Conservation (phyloP, 1,140 invertebrate genomes). For the Tachypleus tridentatus region DNA sequence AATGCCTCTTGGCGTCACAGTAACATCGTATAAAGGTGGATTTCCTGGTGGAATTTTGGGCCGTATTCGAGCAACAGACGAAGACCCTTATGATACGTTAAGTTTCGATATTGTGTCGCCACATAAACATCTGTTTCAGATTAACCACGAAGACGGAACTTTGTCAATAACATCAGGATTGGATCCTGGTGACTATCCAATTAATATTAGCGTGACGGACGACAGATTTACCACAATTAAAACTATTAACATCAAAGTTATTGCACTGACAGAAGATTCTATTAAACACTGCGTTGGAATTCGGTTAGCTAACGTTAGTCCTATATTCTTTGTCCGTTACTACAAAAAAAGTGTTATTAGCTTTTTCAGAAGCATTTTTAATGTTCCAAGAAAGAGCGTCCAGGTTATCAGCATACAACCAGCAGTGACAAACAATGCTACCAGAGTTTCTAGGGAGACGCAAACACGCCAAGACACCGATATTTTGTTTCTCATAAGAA, state of each 20-base stretch:
- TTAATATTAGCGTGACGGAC: constrained; percentile 60
- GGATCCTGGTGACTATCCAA: constrained; percentile 72
- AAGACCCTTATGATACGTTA: constrained; percentile 85
- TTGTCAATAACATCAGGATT: constrained; percentile 63
- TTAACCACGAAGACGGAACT: constrained; percentile 64
- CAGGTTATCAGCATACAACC: constrained; percentile 60
- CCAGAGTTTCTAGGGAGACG: neutral
- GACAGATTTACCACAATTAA: constrained; percentile 40
- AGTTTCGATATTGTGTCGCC: constrained; percentile 49
- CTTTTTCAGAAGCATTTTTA: constrained; percentile 51
- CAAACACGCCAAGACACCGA: constrained; percentile 50
- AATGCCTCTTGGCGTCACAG: constrained; percentile 67
- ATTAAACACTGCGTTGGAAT: constrained; percentile 71
- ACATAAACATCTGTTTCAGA: constrained; percentile 55
- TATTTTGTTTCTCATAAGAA: constrained; percentile 71
- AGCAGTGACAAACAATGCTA: constrained; percentile 38
- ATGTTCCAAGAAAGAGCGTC: constrained; percentile 30
- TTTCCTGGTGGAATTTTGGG: constrained; percentile 84
- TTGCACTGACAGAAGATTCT: constrained; percentile 72
- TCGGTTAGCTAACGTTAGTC: constrained; percentile 53
- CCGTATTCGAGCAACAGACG: constrained; percentile 71
- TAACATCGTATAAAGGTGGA: constrained; percentile 81
- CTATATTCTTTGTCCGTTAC: constrained; percentile 70
- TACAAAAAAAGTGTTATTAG: constrained; percentile 70
- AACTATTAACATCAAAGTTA: constrained; percentile 39